These are phyloP conservation scores for Periparus ater DNA, from an alignment of 2,797 vertebrate species.

Conservation along the genomic window DNA sequence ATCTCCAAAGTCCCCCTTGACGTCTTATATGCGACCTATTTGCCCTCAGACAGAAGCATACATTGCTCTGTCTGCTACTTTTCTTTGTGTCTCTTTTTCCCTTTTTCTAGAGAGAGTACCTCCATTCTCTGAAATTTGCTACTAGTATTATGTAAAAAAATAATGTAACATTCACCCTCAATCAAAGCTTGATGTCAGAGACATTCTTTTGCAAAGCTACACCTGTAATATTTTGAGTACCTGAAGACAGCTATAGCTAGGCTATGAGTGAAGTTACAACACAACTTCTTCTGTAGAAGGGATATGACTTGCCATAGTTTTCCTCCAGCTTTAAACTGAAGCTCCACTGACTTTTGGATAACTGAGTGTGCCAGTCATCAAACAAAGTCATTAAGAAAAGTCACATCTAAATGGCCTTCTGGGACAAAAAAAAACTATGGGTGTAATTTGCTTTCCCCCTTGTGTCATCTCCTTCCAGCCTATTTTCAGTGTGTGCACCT, in stretches of 20 bases:
- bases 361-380: background rate
- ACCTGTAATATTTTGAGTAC: background rate
- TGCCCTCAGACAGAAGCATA: background rate
- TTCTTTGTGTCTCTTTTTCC: background rate
- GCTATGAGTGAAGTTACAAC: background rate
- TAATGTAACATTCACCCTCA: background rate
- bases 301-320: background rate
- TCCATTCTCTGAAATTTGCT: background rate
- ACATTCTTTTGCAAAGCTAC: background rate
- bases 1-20: constrained; percentile 21
- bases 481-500: rapidly evolving
- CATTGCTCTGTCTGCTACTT: constrained; percentile 9
- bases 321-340: background rate
- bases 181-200: background rate
- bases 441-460: background rate
- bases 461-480: background rate
- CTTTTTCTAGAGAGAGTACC: background rate
- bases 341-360: background rate
- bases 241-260: background rate
- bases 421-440: background rate
- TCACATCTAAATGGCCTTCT: background rate
- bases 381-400: background rate
- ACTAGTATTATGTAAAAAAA: background rate
- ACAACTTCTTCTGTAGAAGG: background rate
- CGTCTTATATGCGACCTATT: background rate